phyloP scores from a whole-genome alignment of 2,113 vertebrate genomes.

The Lucifuga dentata region DNA sequence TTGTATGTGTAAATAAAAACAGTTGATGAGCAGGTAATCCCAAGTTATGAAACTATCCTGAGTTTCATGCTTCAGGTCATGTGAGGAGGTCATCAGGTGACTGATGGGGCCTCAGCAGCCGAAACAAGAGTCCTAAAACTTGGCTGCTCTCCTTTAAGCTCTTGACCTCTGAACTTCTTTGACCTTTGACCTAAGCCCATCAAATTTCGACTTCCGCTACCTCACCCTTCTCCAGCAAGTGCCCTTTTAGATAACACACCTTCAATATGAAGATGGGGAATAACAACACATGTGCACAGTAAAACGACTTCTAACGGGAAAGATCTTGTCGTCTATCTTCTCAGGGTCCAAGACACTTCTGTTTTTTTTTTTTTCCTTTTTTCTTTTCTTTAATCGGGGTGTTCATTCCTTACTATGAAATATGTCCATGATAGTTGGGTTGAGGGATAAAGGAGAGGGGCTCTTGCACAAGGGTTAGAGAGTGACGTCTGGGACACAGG shows the following conservation, averaged over 20 bases:
- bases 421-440: constrained; percentile 48
- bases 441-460: constrained; percentile 48
- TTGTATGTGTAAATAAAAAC: constrained; percentile 54
- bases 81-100: constrained; percentile 50
- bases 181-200: constrained; percentile 54
- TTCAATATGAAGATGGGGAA: constrained; percentile 99
- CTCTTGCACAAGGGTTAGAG: constrained; percentile 69
- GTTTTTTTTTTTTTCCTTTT: constrained; percentile 7
- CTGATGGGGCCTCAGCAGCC: constrained; percentile 43
- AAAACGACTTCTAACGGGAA: constrained; percentile 68
- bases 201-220: constrained; percentile 39
- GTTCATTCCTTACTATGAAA: constrained; percentile 45
- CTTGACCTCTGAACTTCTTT: constrained; percentile 49
- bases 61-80: constrained; percentile 66
- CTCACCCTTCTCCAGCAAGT: constrained; percentile 68
- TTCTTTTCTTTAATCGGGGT: constrained; percentile 17
- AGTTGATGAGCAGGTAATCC: constrained; percentile 66
- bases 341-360: constrained; percentile 44
- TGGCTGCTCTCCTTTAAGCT: constrained; percentile 50
- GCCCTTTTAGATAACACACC: constrained; percentile 89
- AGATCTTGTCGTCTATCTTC: constrained; percentile 51
- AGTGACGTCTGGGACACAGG: constrained; percentile 73
- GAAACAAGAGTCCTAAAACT: constrained; percentile 56
- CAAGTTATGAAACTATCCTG: constrained; percentile 58
- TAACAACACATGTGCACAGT: constrained; percentile 77